Evolutionary conservation across 1,140 invertebrate genomes (phyloP), one percentile per base, ranked within the genome.

Genomic region (Trachelipus rathkii): DNA sequence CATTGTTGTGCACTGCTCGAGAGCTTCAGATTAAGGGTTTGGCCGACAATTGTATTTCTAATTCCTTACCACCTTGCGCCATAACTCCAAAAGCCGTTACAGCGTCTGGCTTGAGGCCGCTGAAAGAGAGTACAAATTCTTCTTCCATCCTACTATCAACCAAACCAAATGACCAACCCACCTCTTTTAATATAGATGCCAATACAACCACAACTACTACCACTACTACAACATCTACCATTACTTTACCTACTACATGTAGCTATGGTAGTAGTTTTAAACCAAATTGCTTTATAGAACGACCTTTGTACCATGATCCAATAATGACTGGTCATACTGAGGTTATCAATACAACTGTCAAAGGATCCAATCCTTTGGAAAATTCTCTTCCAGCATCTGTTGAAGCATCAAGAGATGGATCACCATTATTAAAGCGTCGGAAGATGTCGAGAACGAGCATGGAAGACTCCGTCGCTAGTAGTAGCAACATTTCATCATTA

Each of bases 1-100:
- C 93, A 0, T 84, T 96, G 74, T 85, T 95, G 7, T 93, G 93
- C 83, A 93, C 94, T 73, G 93, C 93, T 9, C 81, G 83, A 84
- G 91, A n/a, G 43, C 85, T 95, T 3, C 95, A 95, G 85, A 94
- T 95, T 76, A 88, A 93, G 13, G 93, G 94, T 4, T 83, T 95
- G 78, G 93, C 93, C 73, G 93, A 95, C 83, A 93, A 95, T 19
- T 92, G 75, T 15, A 60, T 60, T 60, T 60, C 50, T 60, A 60
- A 60, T 60, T 60, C 50, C 19, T n/a, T 60, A 19, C 50, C 50
- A 19, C 50, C 50, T 1, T 60, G 11, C 19, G 50, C 50, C 50
- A 19, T 60, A 60, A 60, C 11, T 60, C 11, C 50, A 13, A 60
- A n/a, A 60, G 50, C 50, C 19, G 11, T 60, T 60, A 60, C 50